Percentiles rank a stretch among this genome's conserved stretches.
These are phyloP conservation scores for Habrosyne pyritoides DNA, from an alignment of 2,888 invertebrate species.

Conservation along the genomic window DNA sequence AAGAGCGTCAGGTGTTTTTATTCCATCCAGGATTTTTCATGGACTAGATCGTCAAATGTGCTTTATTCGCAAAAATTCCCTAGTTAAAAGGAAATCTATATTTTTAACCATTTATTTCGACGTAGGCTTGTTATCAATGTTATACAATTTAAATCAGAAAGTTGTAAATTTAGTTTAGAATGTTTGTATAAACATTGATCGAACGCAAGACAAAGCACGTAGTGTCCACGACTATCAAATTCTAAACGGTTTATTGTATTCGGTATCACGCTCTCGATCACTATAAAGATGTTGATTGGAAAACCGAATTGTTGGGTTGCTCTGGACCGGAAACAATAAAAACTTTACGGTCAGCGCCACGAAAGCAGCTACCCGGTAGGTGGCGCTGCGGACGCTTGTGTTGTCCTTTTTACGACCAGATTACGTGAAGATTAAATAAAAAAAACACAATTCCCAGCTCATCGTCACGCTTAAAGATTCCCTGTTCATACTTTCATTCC, in stretches of 20 bases:
- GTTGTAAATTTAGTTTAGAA: not conserved
- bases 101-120: too few relatives aligned
- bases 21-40: not conserved
- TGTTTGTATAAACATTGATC: not conserved
- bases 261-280: conserved; percentile 52
- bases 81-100: too few relatives aligned
- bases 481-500: conserved; percentile 26
- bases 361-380: conserved; percentile 36
- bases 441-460: conserved; percentile 34
- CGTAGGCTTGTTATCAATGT: too few relatives aligned
- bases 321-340: conserved; percentile 74
- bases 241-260: conserved; percentile 38
- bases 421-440: conserved; percentile 55
- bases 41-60: not conserved
- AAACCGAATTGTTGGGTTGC: conserved; percentile 66
- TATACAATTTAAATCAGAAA: too few relatives aligned
- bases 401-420: conserved; percentile 49
- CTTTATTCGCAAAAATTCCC: not conserved
- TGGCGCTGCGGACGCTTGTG: conserved; percentile 28
- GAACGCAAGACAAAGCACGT: not conserved
- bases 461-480: conserved; percentile 33
- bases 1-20: not conserved
- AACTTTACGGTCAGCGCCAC: conserved; percentile 63
- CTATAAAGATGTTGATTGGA: conserved; percentile 72
- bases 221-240: conserved; percentile 22